Evolutionary conservation across 2,888 invertebrate genomes (phyloP).

Genomic region (Sicus ferrugineus): DNA sequence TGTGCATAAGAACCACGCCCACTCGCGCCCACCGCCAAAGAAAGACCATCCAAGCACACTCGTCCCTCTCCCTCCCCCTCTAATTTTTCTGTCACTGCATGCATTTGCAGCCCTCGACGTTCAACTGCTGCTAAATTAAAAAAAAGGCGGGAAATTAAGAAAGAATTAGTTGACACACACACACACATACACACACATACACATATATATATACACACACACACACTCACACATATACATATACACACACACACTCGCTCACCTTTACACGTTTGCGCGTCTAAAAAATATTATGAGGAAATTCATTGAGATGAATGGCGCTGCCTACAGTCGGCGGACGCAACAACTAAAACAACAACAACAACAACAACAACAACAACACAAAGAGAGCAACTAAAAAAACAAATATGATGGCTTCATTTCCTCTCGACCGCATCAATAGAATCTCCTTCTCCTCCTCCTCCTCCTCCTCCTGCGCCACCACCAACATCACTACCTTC

Average conservation of each 20-base stretch:
- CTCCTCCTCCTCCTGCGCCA: too few relatives aligned
- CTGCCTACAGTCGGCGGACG: background rate
- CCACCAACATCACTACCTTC: too few relatives aligned
- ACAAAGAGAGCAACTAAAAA: constrained; percentile 13
- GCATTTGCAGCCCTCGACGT: background rate
- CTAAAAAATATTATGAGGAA: background rate
- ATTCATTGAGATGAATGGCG: background rate
- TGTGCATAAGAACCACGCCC: background rate
- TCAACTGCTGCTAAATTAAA: background rate
- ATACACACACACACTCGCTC: background rate
- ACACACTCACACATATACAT: background rate
- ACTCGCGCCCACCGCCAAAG: background rate
- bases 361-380: constrained; percentile 1
- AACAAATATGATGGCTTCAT: background rate
- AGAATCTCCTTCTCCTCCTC: background rate
- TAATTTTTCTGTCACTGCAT: background rate
- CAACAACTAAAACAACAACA: background rate
- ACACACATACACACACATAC: background rate
- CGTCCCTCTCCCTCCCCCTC: too few relatives aligned
- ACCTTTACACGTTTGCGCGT: background rate
- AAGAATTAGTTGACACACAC: background rate
- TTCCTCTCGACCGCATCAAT: background rate
- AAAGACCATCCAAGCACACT: background rate
- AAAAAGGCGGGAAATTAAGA: constrained; percentile 1
- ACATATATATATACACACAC: background rate